Evolutionary conservation across 2,113 vertebrate genomes (phyloP), one percentile per base, ranked within the genome.

Genomic region (Pollimyrus isidori): DNA sequence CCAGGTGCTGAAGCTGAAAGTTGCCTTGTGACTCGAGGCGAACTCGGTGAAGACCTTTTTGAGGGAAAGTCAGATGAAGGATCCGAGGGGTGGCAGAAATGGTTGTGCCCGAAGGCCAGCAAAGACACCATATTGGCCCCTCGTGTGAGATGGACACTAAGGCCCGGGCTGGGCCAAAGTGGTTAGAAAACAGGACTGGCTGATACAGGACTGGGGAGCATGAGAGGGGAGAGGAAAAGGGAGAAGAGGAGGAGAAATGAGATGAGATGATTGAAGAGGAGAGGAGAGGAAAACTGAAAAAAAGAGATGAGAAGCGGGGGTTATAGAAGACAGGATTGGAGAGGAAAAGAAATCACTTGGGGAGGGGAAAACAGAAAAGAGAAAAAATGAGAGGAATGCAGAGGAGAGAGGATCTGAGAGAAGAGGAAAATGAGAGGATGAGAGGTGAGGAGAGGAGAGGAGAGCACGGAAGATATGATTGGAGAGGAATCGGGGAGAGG

Each of bases 1-100:
- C 35, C 85, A 87, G 50, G 85, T 87, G 50, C 50, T 56, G 85
- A 30, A 52, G 85, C 30, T 26, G 85, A 87, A 87, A 53, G 49
- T 53, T 87, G 85, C 13, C 48, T 21, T 53, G 7, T 82, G 69
- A 52, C 46, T 84, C 5, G 10, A 17, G 11, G 4, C 7, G n/a
- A 73, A 73, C 1, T 73, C 30, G 15, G 30, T 35, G 9, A 48
- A 84, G 82, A 23, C 21, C 82, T 45, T 48, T 48, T n/a, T 10
- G 17, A 21, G 30, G 76, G 76, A 82, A 82, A 82, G 76, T 82
- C 39, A 23, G 39, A 69, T 69, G n/a, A 69, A 69, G 26, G 62
- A 53, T 53, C 52, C 1, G 52, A 35, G 35, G 35, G 26, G 69
- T 1, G 11, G 30, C 1, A 26, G 30, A 19, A 39, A 39, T 35